These are phyloP conservation scores for Pogonocichla stellata DNA, from an alignment of 2,113 vertebrate species.

Conservation along the genomic window DNA sequence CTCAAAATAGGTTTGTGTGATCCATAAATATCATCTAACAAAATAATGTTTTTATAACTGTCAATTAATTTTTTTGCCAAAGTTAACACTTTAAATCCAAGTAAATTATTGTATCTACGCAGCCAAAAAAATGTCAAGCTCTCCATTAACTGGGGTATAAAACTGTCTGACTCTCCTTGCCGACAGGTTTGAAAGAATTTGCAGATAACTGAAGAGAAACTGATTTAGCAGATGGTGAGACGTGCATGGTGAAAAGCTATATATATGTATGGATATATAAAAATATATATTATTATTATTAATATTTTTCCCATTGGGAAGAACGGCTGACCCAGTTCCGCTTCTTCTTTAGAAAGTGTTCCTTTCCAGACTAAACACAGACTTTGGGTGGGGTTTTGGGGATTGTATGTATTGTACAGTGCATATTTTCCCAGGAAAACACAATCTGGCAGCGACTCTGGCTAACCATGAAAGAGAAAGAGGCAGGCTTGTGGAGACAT, in stretches of 20 bases:
- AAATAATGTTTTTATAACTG: constrained; percentile 60
- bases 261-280: background rate
- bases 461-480: constrained; percentile 28
- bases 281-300: constrained; percentile 16
- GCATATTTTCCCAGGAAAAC: constrained; percentile 65
- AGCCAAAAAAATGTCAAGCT: constrained; percentile 63
- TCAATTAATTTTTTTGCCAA: constrained; percentile 60
- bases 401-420: constrained; percentile 55
- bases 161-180: constrained; percentile 60
- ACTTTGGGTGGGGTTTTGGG: constrained; percentile 61
- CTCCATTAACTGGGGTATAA: constrained; percentile 53
- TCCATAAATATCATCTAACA: constrained; percentile 59
- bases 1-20: constrained; percentile 50
- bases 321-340: constrained; percentile 24
- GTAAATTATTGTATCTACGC: constrained; percentile 36
- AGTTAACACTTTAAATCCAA: constrained; percentile 60
- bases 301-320: constrained; percentile 67
- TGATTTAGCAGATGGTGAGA: constrained; percentile 66
- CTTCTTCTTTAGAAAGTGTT: constrained; percentile 37
- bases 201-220: constrained; percentile 54
- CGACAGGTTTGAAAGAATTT: constrained; percentile 60
- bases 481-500: background rate
- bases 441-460: constrained; percentile 23
- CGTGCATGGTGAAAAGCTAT: constrained; percentile 42
- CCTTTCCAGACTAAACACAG: constrained; percentile 70